These are phyloP conservation scores for Brachionichthys hirsutus DNA, from an alignment of 2,113 vertebrate species.

Conservation along the genomic window DNA sequence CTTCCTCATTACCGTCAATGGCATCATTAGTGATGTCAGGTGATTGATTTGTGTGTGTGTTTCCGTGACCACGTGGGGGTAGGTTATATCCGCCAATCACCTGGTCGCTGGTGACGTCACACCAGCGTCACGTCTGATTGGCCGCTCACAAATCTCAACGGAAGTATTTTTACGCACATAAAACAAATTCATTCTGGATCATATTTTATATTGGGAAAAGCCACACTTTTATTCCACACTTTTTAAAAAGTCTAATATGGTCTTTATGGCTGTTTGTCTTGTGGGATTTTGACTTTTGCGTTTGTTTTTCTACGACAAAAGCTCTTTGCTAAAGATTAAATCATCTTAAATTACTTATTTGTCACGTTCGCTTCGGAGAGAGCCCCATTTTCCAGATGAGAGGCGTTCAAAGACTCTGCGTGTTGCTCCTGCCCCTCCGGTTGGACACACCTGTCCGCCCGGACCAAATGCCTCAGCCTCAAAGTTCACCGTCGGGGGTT, in stretches of 20 bases:
- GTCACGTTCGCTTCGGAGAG: slow-evolving; percentile 44
- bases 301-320: no score
- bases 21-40: slow-evolving; percentile 47
- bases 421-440: slow-evolving; percentile 48
- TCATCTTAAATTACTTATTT: slow-evolving; percentile 17
- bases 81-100: slow-evolving; percentile 42
- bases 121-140: no score
- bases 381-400: slow-evolving; percentile 69
- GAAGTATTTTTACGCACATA: no score
- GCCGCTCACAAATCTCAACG: no score
- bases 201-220: no score
- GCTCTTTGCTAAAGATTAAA: no score
- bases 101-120: slow-evolving; percentile 54
- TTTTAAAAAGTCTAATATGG: no score
- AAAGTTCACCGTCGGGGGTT: slow-evolving; percentile 59
- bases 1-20: slow-evolving; percentile 58
- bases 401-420: slow-evolving; percentile 61
- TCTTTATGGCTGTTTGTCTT: no score
- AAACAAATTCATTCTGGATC: no score
- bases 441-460: slow-evolving; percentile 71
- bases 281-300: no score
- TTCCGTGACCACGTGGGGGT: neutral
- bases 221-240: no score
- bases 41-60: slow-evolving; percentile 44
- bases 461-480: slow-evolving; percentile 59